A percentile compares a stretch with the other conserved stretches of the same genome.
These are phyloP conservation scores for Spinibarbus caldwelli DNA, from an alignment of 2,797 vertebrate genomes.

Conservation along the genomic window DNA sequence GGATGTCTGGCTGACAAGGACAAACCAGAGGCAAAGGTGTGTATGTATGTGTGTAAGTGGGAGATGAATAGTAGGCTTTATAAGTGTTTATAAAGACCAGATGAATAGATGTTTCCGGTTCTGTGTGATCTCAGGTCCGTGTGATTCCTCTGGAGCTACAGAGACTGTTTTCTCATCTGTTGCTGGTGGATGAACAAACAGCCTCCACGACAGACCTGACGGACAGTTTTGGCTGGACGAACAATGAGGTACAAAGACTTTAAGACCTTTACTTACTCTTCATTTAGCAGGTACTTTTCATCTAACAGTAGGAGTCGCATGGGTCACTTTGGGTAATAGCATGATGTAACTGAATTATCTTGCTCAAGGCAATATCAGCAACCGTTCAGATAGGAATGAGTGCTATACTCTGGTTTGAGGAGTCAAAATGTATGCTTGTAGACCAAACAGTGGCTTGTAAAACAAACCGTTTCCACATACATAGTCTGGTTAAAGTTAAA, in stretches of 20 bases:
- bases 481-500: not conserved
- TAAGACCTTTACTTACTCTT: not conserved
- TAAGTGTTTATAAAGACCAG: not conserved
- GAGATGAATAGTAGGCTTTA: not conserved
- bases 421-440: too few species aligned
- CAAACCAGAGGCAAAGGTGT: constrained; percentile 86
- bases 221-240: constrained; percentile 94
- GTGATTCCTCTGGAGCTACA: constrained; percentile 94
- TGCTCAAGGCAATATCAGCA: not conserved
- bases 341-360: not conserved
- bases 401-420: not conserved
- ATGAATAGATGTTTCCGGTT: not conserved
- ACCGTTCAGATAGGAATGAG: not conserved
- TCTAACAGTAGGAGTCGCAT: not conserved
- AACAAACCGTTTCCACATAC: not conserved
- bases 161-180: constrained; percentile 88
- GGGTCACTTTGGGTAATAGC: not conserved
- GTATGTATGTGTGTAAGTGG: not conserved
- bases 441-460: not conserved
- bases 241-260: constrained; percentile 81
- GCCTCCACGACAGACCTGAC: constrained; percentile 91
- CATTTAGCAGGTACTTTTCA: not conserved
- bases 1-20: constrained; percentile 86
- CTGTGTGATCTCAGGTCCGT: constrained; percentile 80
- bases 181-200: constrained; percentile 90